Conservation (phyloP, 2,113 vertebrate genomes). For the Hemiprocne comata region DNA sequence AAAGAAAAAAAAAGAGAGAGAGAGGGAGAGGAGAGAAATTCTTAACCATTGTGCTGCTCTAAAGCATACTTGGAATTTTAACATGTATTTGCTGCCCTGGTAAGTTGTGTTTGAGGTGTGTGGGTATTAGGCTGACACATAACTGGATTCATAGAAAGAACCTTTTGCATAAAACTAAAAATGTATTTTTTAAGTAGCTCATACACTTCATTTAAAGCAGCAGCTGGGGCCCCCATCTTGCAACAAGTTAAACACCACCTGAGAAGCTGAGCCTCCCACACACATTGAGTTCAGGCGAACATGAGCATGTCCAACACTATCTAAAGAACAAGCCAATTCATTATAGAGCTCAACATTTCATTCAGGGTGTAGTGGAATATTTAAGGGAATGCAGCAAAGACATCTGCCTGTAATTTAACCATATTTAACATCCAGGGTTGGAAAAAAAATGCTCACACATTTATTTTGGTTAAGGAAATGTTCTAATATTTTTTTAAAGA, state of each 20-base stretch:
- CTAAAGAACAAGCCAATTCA: not conserved
- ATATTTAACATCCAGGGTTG: not conserved
- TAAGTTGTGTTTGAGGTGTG: not conserved
- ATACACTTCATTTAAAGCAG: conserved; percentile 18
- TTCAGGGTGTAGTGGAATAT: not conserved
- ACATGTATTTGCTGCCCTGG: conserved; percentile 36
- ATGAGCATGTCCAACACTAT: not conserved
- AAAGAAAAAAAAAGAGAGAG: not conserved
- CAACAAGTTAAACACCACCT: conserved; percentile 18
- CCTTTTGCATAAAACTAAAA: not conserved
- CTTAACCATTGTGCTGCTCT: conserved; percentile 65
- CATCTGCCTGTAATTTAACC: not conserved
- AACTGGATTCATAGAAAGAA: not conserved
- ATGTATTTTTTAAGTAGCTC: not conserved
- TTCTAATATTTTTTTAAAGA: not conserved
- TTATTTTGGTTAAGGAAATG: not conserved
- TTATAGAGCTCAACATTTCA: not conserved
- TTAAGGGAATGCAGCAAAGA: not conserved
- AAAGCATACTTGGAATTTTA: conserved; percentile 70
- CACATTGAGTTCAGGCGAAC: not conserved
- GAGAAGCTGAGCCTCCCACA: not conserved
- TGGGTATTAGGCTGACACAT: not conserved
- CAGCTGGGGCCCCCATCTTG: not conserved
- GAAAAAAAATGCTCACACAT: not conserved
- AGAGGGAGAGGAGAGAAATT: not conserved